Evolutionary conservation across 2,797 vertebrate species (phyloP).

Genomic region (Tympanoctomys barrerae): DNA sequence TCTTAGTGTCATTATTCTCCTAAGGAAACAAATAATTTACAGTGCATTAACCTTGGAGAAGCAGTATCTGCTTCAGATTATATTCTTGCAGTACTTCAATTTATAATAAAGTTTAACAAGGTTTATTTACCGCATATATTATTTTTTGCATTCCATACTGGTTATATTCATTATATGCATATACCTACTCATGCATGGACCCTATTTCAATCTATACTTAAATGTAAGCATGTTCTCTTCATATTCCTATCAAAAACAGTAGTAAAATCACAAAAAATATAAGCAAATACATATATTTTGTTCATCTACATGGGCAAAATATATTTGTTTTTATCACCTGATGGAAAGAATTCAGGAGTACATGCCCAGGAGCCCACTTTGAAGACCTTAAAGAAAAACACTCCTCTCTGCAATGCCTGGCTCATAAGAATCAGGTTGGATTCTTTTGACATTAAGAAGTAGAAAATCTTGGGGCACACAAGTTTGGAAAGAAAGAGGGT

Average conservation of each 20-base stretch:
- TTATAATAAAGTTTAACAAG: background rate
- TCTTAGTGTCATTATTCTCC: constrained; percentile 38
- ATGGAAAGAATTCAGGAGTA: background rate
- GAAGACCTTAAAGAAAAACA: background rate
- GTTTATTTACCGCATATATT: constrained; percentile 19
- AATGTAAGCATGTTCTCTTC: background rate
- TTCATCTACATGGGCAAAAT: background rate
- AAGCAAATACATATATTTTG: background rate
- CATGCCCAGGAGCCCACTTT: background rate
- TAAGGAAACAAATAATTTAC: constrained; percentile 8
- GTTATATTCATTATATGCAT: background rate
- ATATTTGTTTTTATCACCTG: background rate
- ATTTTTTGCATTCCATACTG: background rate
- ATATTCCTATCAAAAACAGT: background rate
- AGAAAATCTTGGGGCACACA: background rate
- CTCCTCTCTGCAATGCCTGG: background rate
- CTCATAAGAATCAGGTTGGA: background rate
- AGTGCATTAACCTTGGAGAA: constrained; percentile 23
- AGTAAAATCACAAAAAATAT: background rate
- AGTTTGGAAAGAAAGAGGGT: background rate
- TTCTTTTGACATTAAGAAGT: background rate
- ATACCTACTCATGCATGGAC: background rate
- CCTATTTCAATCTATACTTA: background rate
- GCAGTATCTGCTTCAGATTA: constrained; percentile 1
- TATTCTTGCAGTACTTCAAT: background rate